Evolutionary conservation across 1,140 invertebrate genomes (phyloP).

Genomic region (Tetraneura akinire): DNA sequence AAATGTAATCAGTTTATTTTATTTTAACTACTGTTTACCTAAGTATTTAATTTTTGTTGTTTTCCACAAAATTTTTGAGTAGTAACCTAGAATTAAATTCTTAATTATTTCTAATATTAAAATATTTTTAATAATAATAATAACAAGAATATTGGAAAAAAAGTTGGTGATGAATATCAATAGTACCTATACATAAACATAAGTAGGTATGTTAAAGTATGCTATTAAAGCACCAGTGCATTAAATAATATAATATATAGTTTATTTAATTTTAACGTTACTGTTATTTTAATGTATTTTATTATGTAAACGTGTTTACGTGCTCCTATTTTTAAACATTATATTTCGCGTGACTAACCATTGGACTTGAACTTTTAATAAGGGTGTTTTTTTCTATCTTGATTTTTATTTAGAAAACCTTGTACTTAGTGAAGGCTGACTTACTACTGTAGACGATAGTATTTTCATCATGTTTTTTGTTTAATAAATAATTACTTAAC

Average conservation of each 20-base stretch:
- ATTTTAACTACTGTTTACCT: neutral
- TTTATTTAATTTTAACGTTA: constrained; percentile 5
- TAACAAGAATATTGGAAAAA: no score
- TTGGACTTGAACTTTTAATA: neutral
- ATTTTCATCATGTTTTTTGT: constrained; percentile 1
- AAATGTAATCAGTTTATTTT: no score
- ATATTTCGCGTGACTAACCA: neutral
- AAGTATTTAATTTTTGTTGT: no score
- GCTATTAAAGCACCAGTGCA: no score
- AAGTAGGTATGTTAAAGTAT: no score
- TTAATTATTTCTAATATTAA: no score
- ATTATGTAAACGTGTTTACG: neutral
- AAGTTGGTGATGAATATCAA: no score
- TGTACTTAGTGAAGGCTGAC: neutral
- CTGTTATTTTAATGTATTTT: constrained; percentile 1
- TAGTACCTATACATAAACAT: no score
- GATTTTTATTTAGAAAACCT: neutral
- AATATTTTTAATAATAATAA: no score
- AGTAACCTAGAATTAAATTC: no score
- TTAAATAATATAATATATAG: no score
- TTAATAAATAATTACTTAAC: neutral
- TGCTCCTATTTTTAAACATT: neutral
- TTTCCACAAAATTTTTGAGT: no score
- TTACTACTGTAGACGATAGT: neutral
- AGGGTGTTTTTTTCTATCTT: constrained; percentile 9